A percentile compares a stretch with the other conserved stretches of the same genome.
These are phyloP conservation scores for Trachelipus rathkii DNA, from an alignment of 1,140 invertebrate species.

Conservation along the genomic window DNA sequence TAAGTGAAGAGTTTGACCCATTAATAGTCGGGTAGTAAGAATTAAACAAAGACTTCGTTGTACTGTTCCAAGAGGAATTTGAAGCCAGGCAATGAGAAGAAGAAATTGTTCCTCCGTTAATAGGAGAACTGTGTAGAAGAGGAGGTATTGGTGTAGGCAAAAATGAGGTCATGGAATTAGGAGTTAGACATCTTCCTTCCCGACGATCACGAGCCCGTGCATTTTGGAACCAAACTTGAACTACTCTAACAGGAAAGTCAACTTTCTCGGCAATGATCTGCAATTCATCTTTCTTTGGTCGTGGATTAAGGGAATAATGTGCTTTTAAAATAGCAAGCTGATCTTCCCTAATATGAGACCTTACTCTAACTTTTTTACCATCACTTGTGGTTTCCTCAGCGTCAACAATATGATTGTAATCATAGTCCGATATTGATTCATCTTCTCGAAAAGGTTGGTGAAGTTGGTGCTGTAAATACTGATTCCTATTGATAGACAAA, in stretches of 20 bases:
- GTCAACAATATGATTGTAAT: slow-evolving; percentile 35
- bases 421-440: slow-evolving; percentile 26
- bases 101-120: neutral
- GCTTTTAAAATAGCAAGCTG: slow-evolving; percentile 82
- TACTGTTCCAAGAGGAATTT: slow-evolving; percentile 6
- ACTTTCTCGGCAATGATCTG: slow-evolving; percentile 81
- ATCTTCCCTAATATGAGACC: slow-evolving; percentile 89
- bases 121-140: neutral
- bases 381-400: slow-evolving; percentile 51
- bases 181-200: slow-evolving; percentile 59
- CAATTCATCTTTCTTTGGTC: slow-evolving; percentile 89
- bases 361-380: slow-evolving; percentile 72
- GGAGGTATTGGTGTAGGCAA: neutral
- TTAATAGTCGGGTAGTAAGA: neutral
- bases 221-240: slow-evolving; percentile 97
- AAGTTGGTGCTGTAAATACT: neutral
- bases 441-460: slow-evolving; percentile 25
- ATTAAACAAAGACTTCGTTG: slow-evolving; percentile 26
- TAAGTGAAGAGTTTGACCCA: neutral
- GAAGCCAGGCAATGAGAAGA: slow-evolving; percentile 8
- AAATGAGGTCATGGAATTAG: slow-evolving; percentile 26
- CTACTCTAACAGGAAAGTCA: slow-evolving; percentile 83
- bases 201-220: slow-evolving; percentile 85
- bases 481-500: neutral
- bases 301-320: slow-evolving; percentile 81